phyloP scores from a whole-genome alignment of 2,888 invertebrate genomes.

The Acronicta alni region DNA sequence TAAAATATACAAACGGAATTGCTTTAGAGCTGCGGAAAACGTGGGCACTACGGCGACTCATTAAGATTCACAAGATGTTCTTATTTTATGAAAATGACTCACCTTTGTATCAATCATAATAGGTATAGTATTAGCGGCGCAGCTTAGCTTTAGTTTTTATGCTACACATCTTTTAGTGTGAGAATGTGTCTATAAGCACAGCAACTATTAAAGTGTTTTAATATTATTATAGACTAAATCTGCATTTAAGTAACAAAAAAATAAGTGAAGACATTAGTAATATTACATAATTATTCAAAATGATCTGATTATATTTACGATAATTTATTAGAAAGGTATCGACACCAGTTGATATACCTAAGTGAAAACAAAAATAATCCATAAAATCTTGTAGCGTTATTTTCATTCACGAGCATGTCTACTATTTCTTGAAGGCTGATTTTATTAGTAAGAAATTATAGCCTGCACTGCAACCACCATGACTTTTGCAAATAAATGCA shows the following conservation, averaged over 20 bases:
- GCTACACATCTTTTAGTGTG: too few relatives aligned
- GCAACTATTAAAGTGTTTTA: too few relatives aligned
- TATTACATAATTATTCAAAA: too few relatives aligned
- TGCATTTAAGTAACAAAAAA: background rate
- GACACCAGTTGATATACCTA: too few relatives aligned
- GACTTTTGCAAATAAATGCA: too few relatives aligned
- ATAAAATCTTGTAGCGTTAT: background rate
- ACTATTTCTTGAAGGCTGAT: background rate
- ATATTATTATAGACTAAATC: background rate
- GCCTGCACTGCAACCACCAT: too few relatives aligned
- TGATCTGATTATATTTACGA: too few relatives aligned
- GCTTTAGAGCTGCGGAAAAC: background rate
- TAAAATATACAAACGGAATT: background rate
- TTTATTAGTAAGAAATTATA: too few relatives aligned
- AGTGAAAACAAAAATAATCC: background rate
- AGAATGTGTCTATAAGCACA: too few relatives aligned
- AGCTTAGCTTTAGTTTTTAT: too few relatives aligned
- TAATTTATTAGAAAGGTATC: too few relatives aligned
- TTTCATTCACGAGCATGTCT: background rate
- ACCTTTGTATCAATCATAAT: background rate
- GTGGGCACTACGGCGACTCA: background rate
- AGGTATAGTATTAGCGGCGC: too few relatives aligned
- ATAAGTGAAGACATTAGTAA: background rate
- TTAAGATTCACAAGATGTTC: slow-evolving; percentile 10
- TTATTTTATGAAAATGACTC: background rate